These are phyloP conservation scores for Hassar affinis DNA, from an alignment of 2,113 vertebrate genomes.

Conservation along the genomic window DNA sequence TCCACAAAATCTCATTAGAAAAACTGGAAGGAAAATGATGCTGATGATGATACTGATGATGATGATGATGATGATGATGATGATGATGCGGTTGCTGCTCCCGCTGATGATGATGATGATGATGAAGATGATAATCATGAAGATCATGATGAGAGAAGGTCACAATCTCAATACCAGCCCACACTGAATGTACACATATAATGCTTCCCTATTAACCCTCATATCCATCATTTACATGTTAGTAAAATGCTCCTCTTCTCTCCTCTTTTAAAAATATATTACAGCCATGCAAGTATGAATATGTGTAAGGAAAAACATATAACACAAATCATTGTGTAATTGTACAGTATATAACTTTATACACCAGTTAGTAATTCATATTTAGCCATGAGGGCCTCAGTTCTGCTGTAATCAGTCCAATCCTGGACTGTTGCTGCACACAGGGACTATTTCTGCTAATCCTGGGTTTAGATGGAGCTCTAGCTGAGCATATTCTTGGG, in stretches of 20 bases:
- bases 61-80: not conserved
- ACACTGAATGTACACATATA: too few species aligned
- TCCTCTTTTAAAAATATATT: not conserved
- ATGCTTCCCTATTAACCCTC: not conserved
- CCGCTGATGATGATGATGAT: not conserved
- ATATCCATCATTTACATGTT: not conserved
- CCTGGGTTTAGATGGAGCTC: constrained; percentile 47
- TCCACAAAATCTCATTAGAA: not conserved
- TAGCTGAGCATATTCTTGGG: constrained; percentile 54
- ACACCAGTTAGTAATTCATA: constrained; percentile 10
- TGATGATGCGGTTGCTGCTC: too few species aligned
- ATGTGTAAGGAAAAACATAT: not conserved
- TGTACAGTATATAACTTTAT: not conserved
- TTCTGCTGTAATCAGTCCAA: constrained; percentile 36
- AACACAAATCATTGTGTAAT: not conserved
- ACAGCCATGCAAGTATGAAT: not conserved
- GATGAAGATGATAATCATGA: too few species aligned
- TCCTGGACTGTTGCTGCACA: constrained; percentile 29
- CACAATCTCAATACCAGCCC: not conserved
- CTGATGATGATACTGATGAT: not conserved
- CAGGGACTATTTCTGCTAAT: constrained; percentile 55
- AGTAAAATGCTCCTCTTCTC: not conserved
- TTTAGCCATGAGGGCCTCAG: not conserved
- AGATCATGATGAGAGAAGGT: not conserved
- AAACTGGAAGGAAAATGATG: not conserved